Percentiles rank a stretch among this genome's conserved stretches.
These are phyloP conservation scores for Sycophila sp. DNA, from an alignment of 1,140 invertebrate genomes.

Conservation along the genomic window DNA sequence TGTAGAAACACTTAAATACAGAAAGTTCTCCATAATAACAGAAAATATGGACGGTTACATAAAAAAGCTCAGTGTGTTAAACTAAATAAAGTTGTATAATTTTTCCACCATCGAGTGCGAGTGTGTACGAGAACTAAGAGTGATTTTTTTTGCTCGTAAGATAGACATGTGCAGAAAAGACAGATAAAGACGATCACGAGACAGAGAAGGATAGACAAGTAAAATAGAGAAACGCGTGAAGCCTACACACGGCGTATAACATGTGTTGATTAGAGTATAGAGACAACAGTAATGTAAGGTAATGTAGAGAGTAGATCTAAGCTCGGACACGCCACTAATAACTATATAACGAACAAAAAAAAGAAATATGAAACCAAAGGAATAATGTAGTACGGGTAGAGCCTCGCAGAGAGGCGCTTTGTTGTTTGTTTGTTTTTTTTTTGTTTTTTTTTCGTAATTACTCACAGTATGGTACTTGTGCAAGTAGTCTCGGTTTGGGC, in stretches of 20 bases:
- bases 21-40: too few species aligned
- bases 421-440: slow-evolving; percentile 10
- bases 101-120: slow-evolving; percentile 24
- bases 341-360: not conserved
- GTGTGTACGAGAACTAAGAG: slow-evolving; percentile 23
- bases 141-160: slow-evolving; percentile 25
- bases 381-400: too few species aligned
- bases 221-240: not conserved
- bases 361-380: slow-evolving; percentile 3
- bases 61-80: not conserved
- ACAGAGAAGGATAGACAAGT: slow-evolving; percentile 15
- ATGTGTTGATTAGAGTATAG: slow-evolving; percentile 5
- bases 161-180: slow-evolving; percentile 17
- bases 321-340: slow-evolving; percentile 12
- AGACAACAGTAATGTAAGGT: not conserved
- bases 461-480: slow-evolving; percentile 87
- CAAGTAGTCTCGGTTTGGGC: slow-evolving; percentile 81
- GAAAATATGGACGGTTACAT: not conserved
- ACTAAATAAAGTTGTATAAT: not conserved
- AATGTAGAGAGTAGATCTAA: not conserved
- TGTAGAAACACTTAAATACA: too few species aligned
- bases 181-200: slow-evolving; percentile 13
- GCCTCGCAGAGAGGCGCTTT: slow-evolving; percentile 7
- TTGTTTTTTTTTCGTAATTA: slow-evolving; percentile 41
- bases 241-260: slow-evolving; percentile 11